Percentiles rank a stretch among this genome's conserved stretches.
These are phyloP conservation scores for Urocitellus parryii DNA, from an alignment of 2,113 vertebrate species.

Conservation along the genomic window DNA sequence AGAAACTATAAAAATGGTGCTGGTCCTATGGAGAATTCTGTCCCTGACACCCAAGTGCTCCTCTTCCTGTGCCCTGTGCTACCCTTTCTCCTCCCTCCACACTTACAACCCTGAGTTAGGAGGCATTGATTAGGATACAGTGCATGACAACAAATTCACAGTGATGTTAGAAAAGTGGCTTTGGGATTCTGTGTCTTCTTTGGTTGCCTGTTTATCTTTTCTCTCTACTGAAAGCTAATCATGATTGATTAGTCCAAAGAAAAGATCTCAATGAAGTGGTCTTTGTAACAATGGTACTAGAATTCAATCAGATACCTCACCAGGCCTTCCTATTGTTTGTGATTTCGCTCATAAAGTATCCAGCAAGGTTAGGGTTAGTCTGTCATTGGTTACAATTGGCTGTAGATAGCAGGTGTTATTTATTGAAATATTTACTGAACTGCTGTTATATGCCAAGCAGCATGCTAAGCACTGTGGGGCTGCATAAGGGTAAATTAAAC, in stretches of 20 bases:
- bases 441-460: not conserved
- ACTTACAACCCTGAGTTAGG: not conserved
- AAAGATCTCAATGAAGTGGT: not conserved
- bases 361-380: not conserved
- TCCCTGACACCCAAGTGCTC: not conserved
- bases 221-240: not conserved
- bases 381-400: not conserved
- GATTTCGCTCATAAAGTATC: not conserved
- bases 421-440: not conserved
- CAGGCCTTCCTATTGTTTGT: not conserved
- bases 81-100: not conserved
- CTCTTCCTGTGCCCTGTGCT: not conserved
- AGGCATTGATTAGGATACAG: not conserved
- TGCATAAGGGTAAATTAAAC: slow-evolving; percentile 6
- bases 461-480: not conserved
- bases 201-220: not conserved
- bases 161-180: not conserved
- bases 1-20: not conserved
- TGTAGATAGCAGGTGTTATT: slow-evolving; percentile 1
- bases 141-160: not conserved
- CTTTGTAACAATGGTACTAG: not conserved
- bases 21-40: not conserved
- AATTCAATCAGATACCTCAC: slow-evolving; percentile 22
- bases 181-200: not conserved
- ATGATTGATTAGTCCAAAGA: slow-evolving; percentile 27